phyloP scores from a whole-genome alignment of 1,140 invertebrate species.

The Lepidurus packardi region DNA sequence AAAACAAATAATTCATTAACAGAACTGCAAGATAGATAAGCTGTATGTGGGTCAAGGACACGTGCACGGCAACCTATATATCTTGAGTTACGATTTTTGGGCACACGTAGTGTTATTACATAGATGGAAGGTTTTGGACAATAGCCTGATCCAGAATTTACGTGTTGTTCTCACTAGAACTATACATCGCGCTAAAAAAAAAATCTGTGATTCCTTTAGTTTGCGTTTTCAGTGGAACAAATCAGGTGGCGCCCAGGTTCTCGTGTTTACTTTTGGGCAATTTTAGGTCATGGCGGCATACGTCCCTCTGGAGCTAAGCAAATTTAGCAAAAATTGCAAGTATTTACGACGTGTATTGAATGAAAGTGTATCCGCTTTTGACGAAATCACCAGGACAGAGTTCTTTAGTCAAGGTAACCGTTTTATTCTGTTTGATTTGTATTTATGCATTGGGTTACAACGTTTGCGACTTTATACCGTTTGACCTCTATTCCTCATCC shows the following conservation, averaged over 20 bases:
- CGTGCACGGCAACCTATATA: too few species aligned
- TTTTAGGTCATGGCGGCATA: constrained; percentile 17
- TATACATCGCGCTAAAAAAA: too few species aligned
- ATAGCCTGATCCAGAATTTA: too few species aligned
- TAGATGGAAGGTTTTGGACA: too few species aligned
- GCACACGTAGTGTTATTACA: too few species aligned
- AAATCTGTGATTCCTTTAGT: background rate
- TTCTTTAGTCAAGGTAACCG: background rate
- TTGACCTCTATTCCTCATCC: background rate
- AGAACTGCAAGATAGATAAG: too few species aligned
- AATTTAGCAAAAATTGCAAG: constrained; percentile 10
- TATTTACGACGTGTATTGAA: constrained; percentile 1
- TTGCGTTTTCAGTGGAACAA: background rate
- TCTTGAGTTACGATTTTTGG: too few species aligned
- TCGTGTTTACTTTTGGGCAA: background rate
- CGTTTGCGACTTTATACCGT: background rate
- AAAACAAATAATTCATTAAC: too few species aligned
- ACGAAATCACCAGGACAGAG: constrained; percentile 4
- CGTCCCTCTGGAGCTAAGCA: background rate
- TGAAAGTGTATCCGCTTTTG: background rate
- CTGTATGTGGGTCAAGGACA: too few species aligned
- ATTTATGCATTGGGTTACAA: background rate
- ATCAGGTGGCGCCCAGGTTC: background rate
- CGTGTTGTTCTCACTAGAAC: too few species aligned
- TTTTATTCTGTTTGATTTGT: background rate